Evolutionary conservation across 2,888 invertebrate species (phyloP).

Genomic region (Steinernema carpocapsae): DNA sequence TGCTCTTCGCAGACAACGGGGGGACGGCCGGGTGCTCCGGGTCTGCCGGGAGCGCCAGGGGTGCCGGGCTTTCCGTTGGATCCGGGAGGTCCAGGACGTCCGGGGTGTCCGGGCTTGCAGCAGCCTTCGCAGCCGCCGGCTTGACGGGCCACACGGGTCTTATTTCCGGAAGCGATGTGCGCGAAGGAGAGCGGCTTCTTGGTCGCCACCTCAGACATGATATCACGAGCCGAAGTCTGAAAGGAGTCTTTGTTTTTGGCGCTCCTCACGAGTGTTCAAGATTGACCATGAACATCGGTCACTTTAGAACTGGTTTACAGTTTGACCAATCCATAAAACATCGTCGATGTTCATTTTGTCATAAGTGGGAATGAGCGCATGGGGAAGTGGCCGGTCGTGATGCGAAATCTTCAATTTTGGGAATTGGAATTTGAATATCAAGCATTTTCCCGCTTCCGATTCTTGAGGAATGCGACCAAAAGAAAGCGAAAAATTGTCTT

Average conservation of each 20-base stretch:
- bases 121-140: conserved; percentile 47
- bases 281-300: conserved; percentile 6
- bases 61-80: conserved; percentile 58
- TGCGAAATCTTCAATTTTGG: neutral
- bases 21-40: conserved; percentile 58
- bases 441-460: neutral
- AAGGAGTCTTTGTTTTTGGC: conserved; percentile 35
- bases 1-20: conserved; percentile 68
- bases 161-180: conserved; percentile 18
- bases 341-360: neutral
- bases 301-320: conserved; percentile 23
- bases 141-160: neutral
- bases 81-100: conserved; percentile 61
- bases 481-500: neutral
- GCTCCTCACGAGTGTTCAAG: neutral
- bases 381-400: neutral
- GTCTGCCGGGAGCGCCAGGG: conserved; percentile 35
- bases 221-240: conserved; percentile 64
- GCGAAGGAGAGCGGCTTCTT: conserved; percentile 51
- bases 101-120: conserved; percentile 66
- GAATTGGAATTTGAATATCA: neutral
- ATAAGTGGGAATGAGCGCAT: neutral
- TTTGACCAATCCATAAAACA: conserved; percentile 23
- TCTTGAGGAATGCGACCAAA: neutral
- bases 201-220: conserved; percentile 65